Evolutionary conservation across 2,113 vertebrate species (phyloP).

Genomic region (Diphyllodes magnificus): DNA sequence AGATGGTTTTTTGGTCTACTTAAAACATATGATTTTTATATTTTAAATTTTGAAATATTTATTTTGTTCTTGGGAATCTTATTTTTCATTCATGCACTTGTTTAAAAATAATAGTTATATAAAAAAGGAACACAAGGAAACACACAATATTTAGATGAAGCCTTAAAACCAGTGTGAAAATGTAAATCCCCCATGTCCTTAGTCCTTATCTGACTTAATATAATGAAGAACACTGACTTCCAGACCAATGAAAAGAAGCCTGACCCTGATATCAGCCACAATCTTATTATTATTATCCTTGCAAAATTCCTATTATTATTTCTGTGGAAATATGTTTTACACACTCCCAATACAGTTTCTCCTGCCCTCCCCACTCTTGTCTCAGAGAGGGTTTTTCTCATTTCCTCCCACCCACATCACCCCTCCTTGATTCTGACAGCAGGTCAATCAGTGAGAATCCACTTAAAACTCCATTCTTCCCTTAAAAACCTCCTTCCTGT

Average conservation of each 20-base stretch:
- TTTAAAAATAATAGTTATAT: not conserved
- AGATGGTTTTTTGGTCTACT: fast-evolving
- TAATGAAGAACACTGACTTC: not conserved
- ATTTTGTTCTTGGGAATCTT: not conserved
- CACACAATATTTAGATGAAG: not conserved
- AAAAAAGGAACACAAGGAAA: not conserved
- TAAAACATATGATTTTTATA: fast-evolving
- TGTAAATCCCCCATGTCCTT: not conserved
- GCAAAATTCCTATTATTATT: not conserved
- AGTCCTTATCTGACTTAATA: not conserved
- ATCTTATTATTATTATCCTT: not conserved
- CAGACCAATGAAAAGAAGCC: not conserved
- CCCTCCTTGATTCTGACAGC: not conserved
- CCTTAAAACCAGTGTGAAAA: not conserved
- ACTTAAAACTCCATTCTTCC: not conserved
- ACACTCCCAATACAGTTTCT: not conserved
- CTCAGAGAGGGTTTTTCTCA: not conserved
- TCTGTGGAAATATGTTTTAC: not conserved
- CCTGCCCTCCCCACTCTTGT: not conserved
- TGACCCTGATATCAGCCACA: not conserved
- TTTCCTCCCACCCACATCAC: not conserved
- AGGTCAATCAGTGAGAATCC: not conserved
- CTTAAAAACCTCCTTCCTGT: not conserved
- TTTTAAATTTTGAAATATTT: not conserved
- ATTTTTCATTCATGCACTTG: not conserved